Percentiles rank a stretch among this genome's conserved stretches.
These are phyloP conservation scores for Drosophila dives DNA, from an alignment of 2,888 invertebrate genomes.

Conservation along the genomic window DNA sequence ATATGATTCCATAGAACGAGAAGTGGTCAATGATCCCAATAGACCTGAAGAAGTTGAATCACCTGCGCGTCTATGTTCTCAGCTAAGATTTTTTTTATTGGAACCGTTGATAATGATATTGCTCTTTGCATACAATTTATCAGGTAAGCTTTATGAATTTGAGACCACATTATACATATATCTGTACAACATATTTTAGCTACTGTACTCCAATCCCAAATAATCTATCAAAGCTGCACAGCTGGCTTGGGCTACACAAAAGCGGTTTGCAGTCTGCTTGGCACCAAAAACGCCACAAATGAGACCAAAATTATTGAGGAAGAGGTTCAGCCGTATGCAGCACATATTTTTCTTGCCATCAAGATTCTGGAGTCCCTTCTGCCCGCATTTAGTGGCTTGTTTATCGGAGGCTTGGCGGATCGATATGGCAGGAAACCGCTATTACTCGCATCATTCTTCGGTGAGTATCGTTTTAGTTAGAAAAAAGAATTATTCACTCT, in stretches of 20 bases:
- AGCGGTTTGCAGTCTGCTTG: constrained; percentile 86
- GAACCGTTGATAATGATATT: constrained; percentile 80
- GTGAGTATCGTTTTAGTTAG: constrained; percentile 82
- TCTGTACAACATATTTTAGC: constrained; percentile 56
- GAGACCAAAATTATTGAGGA: constrained; percentile 85
- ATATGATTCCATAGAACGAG: constrained; percentile 4
- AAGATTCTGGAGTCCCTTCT: constrained; percentile 87
- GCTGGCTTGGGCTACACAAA: constrained; percentile 86
- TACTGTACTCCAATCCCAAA: constrained; percentile 87
- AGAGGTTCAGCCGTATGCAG: constrained; percentile 88
- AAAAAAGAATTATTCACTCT: neutral
- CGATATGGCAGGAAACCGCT: constrained; percentile 90
- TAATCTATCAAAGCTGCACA: constrained; percentile 89
- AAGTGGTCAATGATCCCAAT: neutral
- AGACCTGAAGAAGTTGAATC: neutral
- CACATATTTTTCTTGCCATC: constrained; percentile 87
- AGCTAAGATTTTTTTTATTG: constrained; percentile 56
- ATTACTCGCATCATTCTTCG: constrained; percentile 87
- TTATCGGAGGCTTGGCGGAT: constrained; percentile 92
- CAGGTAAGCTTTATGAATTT: constrained; percentile 62
- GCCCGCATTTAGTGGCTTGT: constrained; percentile 88
- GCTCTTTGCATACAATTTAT: constrained; percentile 82
- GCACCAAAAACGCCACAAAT: constrained; percentile 85
- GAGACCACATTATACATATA: neutral
- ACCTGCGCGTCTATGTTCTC: neutral